Conservation (phyloP, 1,140 invertebrate genomes). For the Mesaphorura yosii region DNA sequence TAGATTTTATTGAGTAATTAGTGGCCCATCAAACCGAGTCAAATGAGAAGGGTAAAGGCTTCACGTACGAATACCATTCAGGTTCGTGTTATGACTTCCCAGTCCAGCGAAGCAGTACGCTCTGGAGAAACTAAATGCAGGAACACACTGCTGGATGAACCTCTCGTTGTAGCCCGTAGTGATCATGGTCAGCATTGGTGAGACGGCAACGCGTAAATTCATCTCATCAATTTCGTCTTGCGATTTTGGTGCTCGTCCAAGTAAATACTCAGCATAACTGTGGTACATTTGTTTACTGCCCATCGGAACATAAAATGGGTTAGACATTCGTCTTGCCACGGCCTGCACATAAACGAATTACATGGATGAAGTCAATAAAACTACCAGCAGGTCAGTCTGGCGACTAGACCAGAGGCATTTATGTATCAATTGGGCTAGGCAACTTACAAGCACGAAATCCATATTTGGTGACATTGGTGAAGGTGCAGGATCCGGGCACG, state of each 20-base stretch:
- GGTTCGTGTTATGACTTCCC: not conserved
- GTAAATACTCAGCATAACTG: slow-evolving; percentile 2
- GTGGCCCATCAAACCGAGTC: too few species aligned
- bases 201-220: slow-evolving; percentile 2
- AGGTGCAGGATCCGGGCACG: not conserved
- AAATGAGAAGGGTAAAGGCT: not conserved
- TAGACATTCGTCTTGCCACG: not conserved
- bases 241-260: not conserved
- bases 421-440: too few species aligned
- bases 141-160: slow-evolving; percentile 6
- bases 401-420: too few species aligned
- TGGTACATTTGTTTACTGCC: slow-evolving; percentile 6
- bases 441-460: not conserved
- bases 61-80: not conserved
- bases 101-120: slow-evolving; percentile 3
- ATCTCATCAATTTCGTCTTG: slow-evolving; percentile 1
- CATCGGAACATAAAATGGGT: slow-evolving; percentile 4
- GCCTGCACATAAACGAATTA: not conserved
- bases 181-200: slow-evolving; percentile 1
- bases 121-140: slow-evolving; percentile 2
- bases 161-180: slow-evolving; percentile 3
- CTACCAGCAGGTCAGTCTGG: not conserved
- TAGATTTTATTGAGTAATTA: too few species aligned
- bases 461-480: not conserved
- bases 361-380: not conserved